Conservation (phyloP, 2,113 vertebrate species). For the Cyrtonyx montezumae region DNA sequence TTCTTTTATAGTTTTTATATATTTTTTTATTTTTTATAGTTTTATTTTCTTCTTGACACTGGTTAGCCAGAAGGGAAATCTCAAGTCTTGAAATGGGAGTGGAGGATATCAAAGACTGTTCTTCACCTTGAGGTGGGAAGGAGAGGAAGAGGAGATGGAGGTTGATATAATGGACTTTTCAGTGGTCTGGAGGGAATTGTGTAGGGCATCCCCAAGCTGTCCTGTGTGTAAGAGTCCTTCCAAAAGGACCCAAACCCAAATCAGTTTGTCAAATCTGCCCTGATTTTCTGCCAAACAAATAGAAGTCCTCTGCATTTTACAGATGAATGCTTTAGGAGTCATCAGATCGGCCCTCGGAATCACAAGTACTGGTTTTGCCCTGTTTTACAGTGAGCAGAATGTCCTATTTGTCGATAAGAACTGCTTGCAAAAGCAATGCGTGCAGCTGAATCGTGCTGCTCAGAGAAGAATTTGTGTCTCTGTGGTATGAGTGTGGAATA, state of each 20-base stretch:
- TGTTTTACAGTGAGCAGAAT: background rate
- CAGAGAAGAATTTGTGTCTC: background rate
- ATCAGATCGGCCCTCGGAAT: background rate
- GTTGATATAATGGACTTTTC: background rate
- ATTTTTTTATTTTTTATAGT: no score
- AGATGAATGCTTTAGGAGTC: fast-evolving
- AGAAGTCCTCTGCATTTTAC: background rate
- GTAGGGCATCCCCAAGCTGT: background rate
- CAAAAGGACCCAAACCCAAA: no score
- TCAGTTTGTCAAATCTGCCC: background rate
- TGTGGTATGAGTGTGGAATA: background rate
- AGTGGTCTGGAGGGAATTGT: background rate
- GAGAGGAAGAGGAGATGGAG: background rate
- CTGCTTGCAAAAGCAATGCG: background rate
- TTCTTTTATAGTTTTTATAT: no score
- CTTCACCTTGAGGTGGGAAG: background rate
- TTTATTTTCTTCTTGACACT: background rate
- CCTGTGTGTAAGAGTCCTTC: background rate
- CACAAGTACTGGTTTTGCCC: background rate
- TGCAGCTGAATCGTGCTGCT: background rate
- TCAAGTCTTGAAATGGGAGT: background rate
- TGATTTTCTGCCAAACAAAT: background rate
- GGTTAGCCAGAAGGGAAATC: background rate
- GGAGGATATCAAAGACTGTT: background rate
- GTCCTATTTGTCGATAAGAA: background rate